Evolutionary conservation across 1,140 invertebrate species (phyloP).

Genomic region (Apocrypta bakeri): DNA sequence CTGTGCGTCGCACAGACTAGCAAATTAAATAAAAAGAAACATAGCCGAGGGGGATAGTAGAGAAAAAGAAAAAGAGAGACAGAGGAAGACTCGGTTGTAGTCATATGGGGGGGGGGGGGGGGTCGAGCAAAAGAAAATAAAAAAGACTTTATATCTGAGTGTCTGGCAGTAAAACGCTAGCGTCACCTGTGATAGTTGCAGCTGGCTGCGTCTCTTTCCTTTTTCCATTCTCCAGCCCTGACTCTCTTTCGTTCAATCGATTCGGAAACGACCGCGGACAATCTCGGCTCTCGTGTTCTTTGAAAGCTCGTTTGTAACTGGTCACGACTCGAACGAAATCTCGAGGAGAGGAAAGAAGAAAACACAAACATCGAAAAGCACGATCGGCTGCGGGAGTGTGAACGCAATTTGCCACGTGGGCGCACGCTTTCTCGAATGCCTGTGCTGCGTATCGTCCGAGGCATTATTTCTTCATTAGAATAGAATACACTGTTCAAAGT

Average conservation of each 20-base stretch:
- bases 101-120: not conserved
- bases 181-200: not conserved
- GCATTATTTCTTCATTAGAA: not conserved
- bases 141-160: conserved; percentile 3
- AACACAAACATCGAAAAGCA: not conserved
- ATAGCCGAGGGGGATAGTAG: not conserved
- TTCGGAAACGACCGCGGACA: conserved; percentile 2
- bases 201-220: conserved; percentile 8
- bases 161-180: conserved; percentile 7
- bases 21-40: conserved; percentile 4
- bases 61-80: not conserved
- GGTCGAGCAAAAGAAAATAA: not conserved
- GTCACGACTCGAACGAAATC: conserved; percentile 38
- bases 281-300: conserved; percentile 41
- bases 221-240: not conserved
- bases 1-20: not conserved
- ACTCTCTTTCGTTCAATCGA: not conserved
- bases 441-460: not conserved
- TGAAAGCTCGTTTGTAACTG: conserved; percentile 38
- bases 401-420: conserved; percentile 2
- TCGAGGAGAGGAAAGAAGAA: not conserved
- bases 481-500: not conserved
- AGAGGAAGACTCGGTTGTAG: not conserved
- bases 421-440: not conserved
- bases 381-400: not conserved